These are phyloP conservation scores for Helicoverpa zea DNA, from an alignment of 1,140 invertebrate species.

Conservation along the genomic window DNA sequence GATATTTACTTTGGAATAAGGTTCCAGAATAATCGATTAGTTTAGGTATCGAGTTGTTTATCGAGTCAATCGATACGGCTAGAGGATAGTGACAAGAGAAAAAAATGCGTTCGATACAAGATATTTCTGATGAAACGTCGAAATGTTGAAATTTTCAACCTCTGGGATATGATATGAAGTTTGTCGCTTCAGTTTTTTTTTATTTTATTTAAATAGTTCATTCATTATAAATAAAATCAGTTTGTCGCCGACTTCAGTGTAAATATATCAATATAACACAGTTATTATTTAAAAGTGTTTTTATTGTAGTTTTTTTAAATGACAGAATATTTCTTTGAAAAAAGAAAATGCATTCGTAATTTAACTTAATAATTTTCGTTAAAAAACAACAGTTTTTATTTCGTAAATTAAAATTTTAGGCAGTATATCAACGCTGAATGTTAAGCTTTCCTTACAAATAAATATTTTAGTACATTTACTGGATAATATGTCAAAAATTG, in stretches of 20 bases:
- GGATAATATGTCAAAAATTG: no score
- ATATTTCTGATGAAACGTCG: no score
- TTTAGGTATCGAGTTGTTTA: background rate
- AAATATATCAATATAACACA: constrained; percentile 45
- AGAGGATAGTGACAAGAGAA: background rate
- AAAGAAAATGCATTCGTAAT: background rate
- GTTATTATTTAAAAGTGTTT: constrained; percentile 38
- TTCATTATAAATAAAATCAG: constrained; percentile 49
- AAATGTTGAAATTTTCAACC: no score
- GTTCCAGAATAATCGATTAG: no score
- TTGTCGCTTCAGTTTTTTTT: background rate
- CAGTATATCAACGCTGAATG: no score
- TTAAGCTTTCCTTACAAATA: no score
- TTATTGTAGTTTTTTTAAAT: constrained; percentile 28
- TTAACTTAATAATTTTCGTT: background rate
- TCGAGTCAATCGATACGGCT: background rate
- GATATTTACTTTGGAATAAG: constrained; percentile 52
- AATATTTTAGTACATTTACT: no score
- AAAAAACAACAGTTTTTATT: no score
- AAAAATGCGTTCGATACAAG: background rate
- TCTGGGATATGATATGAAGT: constrained; percentile 22
- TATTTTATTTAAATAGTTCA: constrained; percentile 34
- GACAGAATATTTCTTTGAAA: background rate
- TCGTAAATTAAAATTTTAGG: no score
- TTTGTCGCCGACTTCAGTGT: constrained; percentile 10